phyloP scores from a whole-genome alignment of 2,888 invertebrate genomes.

The Sphaerophoria taeniata region DNA sequence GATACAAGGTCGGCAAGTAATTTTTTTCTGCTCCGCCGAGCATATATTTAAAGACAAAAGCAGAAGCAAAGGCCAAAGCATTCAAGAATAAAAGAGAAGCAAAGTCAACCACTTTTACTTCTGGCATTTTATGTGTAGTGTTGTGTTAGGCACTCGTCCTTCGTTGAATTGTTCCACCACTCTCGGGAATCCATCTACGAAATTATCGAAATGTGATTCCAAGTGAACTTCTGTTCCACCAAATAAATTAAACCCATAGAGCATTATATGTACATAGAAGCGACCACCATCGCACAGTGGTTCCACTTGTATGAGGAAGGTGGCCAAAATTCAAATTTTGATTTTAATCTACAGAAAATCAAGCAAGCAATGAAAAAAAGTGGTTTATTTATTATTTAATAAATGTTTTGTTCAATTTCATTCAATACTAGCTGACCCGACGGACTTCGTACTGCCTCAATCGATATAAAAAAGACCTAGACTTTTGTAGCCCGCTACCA shows the following conservation, averaged over 20 bases:
- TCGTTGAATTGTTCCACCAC: background rate
- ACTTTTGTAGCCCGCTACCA: no score
- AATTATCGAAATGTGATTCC: conserved; percentile 70
- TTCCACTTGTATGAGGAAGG: no score
- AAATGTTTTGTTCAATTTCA: no score
- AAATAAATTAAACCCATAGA: conserved; percentile 56
- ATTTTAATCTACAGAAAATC: no score
- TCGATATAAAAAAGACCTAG: no score
- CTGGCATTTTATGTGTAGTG: conserved; percentile 11
- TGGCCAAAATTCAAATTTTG: no score
- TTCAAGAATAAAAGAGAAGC: conserved; percentile 5
- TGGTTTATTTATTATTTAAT: no score
- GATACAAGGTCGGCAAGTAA: conserved; percentile 13
- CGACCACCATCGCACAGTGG: no score
- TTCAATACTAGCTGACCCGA: no score
- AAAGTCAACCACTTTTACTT: conserved; percentile 14
- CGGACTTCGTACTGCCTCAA: no score
- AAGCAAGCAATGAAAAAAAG: no score
- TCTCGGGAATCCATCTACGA: conserved; percentile 59
- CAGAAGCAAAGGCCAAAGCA: no score
- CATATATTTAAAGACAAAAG: background rate
- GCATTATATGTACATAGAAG: background rate
- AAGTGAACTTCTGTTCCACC: conserved; percentile 32
- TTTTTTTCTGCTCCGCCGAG: conserved; percentile 8
- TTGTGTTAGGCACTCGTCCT: background rate